Evolutionary conservation across 23 tunicate species (phyloP).

Genomic region (Pegea sp.): DNA sequence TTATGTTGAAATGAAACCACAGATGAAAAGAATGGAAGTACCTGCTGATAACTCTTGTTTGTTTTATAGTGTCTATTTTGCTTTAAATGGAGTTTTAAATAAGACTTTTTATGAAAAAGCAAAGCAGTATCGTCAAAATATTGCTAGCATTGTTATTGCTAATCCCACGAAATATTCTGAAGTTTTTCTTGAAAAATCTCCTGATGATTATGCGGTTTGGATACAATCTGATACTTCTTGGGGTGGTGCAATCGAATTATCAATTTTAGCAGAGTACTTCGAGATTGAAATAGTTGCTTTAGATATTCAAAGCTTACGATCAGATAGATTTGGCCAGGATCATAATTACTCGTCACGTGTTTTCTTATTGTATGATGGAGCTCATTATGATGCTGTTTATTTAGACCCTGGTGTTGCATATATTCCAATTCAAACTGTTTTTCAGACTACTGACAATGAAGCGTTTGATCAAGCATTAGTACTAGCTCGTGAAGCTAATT

Average conservation of each 20-base stretch:
- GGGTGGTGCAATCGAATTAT: conserved; percentile 89
- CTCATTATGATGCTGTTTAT: conserved; percentile 76
- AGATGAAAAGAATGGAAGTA: conserved; percentile 49
- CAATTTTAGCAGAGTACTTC: conserved; percentile 44
- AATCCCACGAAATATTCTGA: conserved; percentile 69
- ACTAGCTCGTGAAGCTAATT: conserved; percentile 28
- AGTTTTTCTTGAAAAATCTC: conserved; percentile 54
- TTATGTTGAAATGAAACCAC: neutral
- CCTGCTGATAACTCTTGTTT: conserved; percentile 94
- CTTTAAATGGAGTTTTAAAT: conserved; percentile 29
- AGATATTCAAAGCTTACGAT: conserved; percentile 63
- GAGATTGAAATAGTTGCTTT: conserved; percentile 77
- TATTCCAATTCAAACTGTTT: conserved; percentile 49
- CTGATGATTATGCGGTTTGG: conserved; percentile 66
- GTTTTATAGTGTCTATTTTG: conserved; percentile 79
- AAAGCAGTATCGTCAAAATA: conserved; percentile 27
- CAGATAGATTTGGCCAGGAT: conserved; percentile 69
- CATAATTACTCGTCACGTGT: conserved; percentile 20
- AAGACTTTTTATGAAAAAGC: conserved; percentile 22
- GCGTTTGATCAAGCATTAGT: conserved; percentile 30
- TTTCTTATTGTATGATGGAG: conserved; percentile 73
- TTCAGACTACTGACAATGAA: conserved; percentile 26
- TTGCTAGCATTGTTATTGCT: conserved; percentile 32
- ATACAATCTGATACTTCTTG: conserved; percentile 84
- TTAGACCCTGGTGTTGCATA: conserved; percentile 16